Base-by-base conservation (phyloP, 2,888 invertebrate species). In the Rhamphomyia laevipes region DNA sequence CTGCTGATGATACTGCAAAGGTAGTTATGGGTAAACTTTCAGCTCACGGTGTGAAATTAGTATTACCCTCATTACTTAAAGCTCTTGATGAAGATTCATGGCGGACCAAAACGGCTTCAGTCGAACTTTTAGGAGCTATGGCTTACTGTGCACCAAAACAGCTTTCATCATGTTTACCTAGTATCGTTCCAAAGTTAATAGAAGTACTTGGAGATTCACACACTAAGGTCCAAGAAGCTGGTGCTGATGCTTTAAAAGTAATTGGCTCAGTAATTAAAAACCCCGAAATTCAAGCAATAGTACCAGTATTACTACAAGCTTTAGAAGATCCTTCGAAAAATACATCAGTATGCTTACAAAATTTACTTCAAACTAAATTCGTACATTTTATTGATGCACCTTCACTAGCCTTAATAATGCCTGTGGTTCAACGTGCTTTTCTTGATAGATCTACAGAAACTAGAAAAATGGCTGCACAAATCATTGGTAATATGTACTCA, bases 381-480 rank as follows among this genome's bases (percentile, higher is more conserved):
- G 94, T 99, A 41, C 99, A 99, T 73, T 96, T 97, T 72, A 96
- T 99, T 62, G 99, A 99, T 72, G 94, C 99, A 3, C 95, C 99
- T 1, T 97, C 97, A 0, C 76, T 99, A 18, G 97, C 99, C 51
- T 77, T 99, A 47, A 96, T 99, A 62, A 99, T 99, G 97, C 99
- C 99, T 0, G 96, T 99, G 4, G 94, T 99, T 27, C 90, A 96
- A 70, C 77, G 99, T 57, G 96, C 97, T 11, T 97, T 99, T 73
- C 86, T 93, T 73, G 97, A 97, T 73, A 80, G 99, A 54, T 92
- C 93, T 45, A 96, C 97, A 0, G 97, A 99, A 74, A 97, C 95
- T 0, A 78, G 99, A 60, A 94, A 97, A 75, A 96, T 97, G 94
- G 94, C 99, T 2, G 95, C 96, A 4, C 96, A 99, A 74, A 97